Conservation (phyloP, 2,113 vertebrate species). For the Oreochromis niloticus region DNA sequence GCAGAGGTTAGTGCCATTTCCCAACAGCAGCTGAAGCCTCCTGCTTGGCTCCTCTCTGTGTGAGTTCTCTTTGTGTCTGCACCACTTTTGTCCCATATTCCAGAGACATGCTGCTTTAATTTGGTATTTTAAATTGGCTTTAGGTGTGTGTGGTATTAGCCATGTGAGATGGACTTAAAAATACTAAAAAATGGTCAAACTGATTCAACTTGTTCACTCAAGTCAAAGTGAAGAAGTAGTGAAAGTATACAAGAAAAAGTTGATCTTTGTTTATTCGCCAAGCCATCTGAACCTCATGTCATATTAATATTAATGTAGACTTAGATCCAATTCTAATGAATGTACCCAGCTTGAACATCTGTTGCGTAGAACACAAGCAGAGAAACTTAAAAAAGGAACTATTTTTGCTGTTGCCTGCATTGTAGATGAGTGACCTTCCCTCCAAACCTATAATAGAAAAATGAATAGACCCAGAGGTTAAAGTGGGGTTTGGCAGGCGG, state of each 20-base stretch:
- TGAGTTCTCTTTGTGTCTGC: not conserved
- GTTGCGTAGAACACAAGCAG: accelerated
- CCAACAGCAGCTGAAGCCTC: not conserved
- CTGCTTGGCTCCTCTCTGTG: not conserved
- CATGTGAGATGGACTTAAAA: not conserved
- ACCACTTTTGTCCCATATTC: not conserved
- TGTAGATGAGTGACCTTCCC: not conserved
- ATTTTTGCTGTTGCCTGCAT: not conserved
- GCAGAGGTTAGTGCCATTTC: not conserved
- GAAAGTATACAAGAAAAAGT: not conserved
- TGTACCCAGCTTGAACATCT: not conserved
- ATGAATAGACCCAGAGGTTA: not conserved
- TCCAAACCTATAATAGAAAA: not conserved
- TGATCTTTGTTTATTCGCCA: not conserved
- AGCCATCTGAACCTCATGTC: not conserved
- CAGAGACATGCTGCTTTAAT: not conserved
- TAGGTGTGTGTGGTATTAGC: not conserved
- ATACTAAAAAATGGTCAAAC: not conserved
- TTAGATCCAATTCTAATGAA: not conserved
- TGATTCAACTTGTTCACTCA: not conserved
- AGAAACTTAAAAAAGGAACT: not conserved
- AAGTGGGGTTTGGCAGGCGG: not conserved
- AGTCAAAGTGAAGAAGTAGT: not conserved
- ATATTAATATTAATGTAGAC: not conserved
- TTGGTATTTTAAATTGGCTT: not conserved